phyloP scores from a whole-genome alignment of 2,797 vertebrate species.

The Propithecus deckenii region DNA sequence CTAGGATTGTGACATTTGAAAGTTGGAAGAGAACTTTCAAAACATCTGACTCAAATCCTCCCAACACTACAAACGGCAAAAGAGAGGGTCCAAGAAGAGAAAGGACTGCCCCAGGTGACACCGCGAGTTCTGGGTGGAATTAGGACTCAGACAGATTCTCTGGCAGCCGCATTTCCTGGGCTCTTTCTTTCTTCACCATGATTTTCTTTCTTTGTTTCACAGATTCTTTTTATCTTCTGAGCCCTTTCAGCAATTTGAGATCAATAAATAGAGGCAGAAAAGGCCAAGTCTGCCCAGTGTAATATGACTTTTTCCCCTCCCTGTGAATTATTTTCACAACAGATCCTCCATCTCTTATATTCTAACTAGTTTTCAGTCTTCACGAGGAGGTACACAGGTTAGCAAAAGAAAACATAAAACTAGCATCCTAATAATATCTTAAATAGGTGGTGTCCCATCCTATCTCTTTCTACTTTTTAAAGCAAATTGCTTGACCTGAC shows the following conservation, averaged over 20 bases:
- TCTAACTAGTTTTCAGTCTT: constrained; percentile 48
- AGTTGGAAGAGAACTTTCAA: constrained; percentile 15
- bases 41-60: neutral
- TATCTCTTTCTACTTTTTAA: constrained; percentile 54
- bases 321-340: constrained; percentile 54
- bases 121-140: neutral
- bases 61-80: neutral
- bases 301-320: constrained; percentile 39
- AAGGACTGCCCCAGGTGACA: neutral
- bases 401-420: constrained; percentile 42
- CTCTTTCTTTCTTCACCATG: neutral
- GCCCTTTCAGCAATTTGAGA: constrained; percentile 56
- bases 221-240: constrained; percentile 64
- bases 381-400: constrained; percentile 33
- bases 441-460: constrained; percentile 37
- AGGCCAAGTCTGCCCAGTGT: constrained; percentile 48
- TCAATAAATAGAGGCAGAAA: constrained; percentile 66
- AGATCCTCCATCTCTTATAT: constrained; percentile 25
- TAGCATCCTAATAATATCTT: neutral
- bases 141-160: neutral
- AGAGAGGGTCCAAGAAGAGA: neutral
- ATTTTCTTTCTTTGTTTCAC: constrained; percentile 52
- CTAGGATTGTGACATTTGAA: constrained; percentile 37
- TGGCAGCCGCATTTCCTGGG: neutral
- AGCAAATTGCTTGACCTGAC: constrained; percentile 71